These are phyloP conservation scores for Acropternis orthonyx DNA, from an alignment of 2,797 vertebrate genomes.

Conservation along the genomic window DNA sequence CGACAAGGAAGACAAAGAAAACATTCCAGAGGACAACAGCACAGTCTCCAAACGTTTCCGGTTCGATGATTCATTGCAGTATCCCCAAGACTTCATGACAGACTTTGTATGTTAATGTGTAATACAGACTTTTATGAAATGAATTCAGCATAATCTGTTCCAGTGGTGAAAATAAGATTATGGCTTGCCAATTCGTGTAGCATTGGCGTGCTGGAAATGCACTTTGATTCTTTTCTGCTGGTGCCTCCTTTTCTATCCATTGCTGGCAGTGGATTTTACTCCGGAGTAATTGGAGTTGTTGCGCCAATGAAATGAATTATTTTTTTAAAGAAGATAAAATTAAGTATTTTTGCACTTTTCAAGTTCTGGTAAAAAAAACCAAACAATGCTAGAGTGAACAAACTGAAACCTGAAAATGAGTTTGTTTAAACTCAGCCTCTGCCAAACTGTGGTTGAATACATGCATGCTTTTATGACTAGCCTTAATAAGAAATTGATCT, in stretches of 20 bases:
- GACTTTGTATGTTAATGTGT: slow-evolving; percentile 71
- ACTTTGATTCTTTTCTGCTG: slow-evolving; percentile 65
- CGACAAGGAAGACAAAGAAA: slow-evolving; percentile 90
- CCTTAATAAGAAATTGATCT: background rate
- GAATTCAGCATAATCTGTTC: slow-evolving; percentile 35
- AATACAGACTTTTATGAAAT: background rate
- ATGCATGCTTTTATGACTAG: background rate
- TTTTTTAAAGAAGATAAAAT: slow-evolving; percentile 59
- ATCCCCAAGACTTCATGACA: slow-evolving; percentile 73
- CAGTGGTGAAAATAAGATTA: background rate
- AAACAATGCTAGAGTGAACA: background rate
- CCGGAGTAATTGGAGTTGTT: background rate
- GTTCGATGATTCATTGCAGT: slow-evolving; percentile 79
- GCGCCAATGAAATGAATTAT: slow-evolving; percentile 29
- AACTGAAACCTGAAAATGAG: background rate
- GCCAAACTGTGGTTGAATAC: background rate
- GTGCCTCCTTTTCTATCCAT: slow-evolving; percentile 45
- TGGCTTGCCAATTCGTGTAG: slow-evolving; percentile 39
- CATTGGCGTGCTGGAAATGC: slow-evolving; percentile 69
- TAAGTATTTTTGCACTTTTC: slow-evolving; percentile 71
- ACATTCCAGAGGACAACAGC: slow-evolving; percentile 85
- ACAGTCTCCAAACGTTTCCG: slow-evolving; percentile 85
- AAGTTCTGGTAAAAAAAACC: slow-evolving; percentile 46
- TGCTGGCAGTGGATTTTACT: slow-evolving; percentile 68
- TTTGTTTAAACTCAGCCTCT: background rate